These are phyloP conservation scores for Botia almorhae DNA, from an alignment of 2,797 vertebrate genomes.

Conservation along the genomic window DNA sequence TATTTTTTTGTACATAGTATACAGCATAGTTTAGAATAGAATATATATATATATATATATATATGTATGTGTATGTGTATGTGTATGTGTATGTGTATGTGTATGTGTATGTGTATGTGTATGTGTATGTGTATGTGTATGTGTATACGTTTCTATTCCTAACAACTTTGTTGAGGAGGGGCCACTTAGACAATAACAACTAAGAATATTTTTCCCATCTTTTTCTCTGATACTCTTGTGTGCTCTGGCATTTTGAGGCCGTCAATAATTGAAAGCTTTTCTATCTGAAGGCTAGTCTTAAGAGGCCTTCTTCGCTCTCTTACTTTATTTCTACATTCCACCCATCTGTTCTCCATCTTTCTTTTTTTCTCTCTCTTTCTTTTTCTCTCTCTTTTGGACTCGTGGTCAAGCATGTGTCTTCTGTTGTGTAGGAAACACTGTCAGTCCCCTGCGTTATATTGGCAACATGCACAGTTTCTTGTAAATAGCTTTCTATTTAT, in stretches of 20 bases:
- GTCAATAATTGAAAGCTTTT: slow-evolving; percentile 61
- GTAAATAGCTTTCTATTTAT: slow-evolving; percentile 35
- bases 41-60: no score
- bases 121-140: no score
- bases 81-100: no score
- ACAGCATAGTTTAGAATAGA: no score
- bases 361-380: background rate
- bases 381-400: background rate
- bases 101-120: no score
- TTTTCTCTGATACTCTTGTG: slow-evolving; percentile 33
- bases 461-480: slow-evolving; percentile 5
- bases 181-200: background rate
- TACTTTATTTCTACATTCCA: background rate
- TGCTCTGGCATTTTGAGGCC: slow-evolving; percentile 40
- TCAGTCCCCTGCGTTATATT: slow-evolving; percentile 14
- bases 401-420: background rate
- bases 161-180: no score
- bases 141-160: no score
- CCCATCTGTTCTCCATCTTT: slow-evolving; percentile 20
- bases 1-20: no score
- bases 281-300: slow-evolving; percentile 43
- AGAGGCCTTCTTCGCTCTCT: slow-evolving; percentile 14
- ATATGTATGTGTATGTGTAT: no score
- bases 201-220: background rate
- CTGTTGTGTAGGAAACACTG: slow-evolving; percentile 8